phyloP scores from a whole-genome alignment of 2,113 vertebrate genomes.

The Bos taurus region DNA sequence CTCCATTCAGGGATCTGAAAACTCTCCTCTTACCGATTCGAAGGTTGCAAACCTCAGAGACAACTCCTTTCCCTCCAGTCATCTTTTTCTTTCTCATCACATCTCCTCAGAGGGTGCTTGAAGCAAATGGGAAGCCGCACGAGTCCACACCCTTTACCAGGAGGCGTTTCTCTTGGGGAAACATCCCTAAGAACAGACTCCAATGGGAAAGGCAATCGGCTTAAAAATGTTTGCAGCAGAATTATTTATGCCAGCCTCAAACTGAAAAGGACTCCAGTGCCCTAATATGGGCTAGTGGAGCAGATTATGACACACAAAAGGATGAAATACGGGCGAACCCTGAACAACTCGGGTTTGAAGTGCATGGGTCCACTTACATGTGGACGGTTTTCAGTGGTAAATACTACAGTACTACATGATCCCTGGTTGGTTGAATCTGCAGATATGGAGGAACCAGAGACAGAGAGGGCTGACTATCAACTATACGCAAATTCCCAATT shows the following conservation, averaged over 20 bases:
- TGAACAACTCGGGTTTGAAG: background rate
- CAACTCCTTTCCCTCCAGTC: background rate
- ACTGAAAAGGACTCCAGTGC: background rate
- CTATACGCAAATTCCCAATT: fast-evolving
- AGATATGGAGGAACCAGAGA: background rate
- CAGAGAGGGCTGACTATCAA: background rate
- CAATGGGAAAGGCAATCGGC: background rate
- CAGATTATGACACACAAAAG: background rate
- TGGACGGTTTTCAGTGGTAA: background rate
- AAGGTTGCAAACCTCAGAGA: background rate
- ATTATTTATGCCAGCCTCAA: background rate
- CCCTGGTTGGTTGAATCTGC: background rate
- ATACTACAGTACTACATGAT: background rate
- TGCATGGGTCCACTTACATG: background rate
- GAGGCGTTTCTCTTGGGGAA: background rate
- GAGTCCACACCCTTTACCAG: background rate
- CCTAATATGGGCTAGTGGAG: background rate
- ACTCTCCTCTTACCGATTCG: background rate
- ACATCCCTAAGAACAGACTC: background rate
- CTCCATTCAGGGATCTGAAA: background rate
- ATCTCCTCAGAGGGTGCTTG: background rate
- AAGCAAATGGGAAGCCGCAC: background rate
- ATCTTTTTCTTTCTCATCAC: background rate
- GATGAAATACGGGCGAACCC: background rate
- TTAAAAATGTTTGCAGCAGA: background rate